These are phyloP conservation scores for Hyperoplus lanceolatus DNA, from an alignment of 2,797 vertebrate species.

Conservation along the genomic window DNA sequence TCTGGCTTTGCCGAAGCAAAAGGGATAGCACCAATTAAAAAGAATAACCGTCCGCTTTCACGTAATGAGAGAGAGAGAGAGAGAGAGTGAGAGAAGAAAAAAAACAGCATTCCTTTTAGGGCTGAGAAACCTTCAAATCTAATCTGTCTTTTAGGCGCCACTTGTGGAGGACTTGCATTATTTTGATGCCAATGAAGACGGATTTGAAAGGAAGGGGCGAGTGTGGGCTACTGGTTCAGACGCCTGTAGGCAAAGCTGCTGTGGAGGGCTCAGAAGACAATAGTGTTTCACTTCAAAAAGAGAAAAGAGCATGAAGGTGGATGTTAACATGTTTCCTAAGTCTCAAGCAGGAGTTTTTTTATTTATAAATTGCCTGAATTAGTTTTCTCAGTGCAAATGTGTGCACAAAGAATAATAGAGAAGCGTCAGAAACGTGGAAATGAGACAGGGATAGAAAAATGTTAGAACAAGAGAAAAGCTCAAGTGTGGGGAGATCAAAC, in stretches of 20 bases:
- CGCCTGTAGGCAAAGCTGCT: conserved; percentile 23
- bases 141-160: conserved; percentile 53
- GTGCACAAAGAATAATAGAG: conserved; percentile 7
- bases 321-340: conserved; percentile 17
- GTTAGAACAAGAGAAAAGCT: conserved; percentile 12
- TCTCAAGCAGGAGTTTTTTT: conserved; percentile 21
- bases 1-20: conserved; percentile 46
- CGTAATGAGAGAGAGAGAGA: too few species aligned
- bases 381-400: conserved; percentile 23
- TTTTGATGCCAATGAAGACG: conserved; percentile 55
- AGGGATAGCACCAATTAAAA: conserved; percentile 76
- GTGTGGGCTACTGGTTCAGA: neutral
- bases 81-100: neutral
- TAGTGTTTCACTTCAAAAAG: conserved; percentile 39
- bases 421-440: conserved; percentile 14
- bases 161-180: conserved; percentile 68
- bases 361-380: conserved; percentile 34
- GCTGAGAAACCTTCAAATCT: conserved; percentile 46
- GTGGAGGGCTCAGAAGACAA: conserved; percentile 40
- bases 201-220: conserved; percentile 22
- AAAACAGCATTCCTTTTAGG: conserved; percentile 33
- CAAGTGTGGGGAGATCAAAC: conserved; percentile 1
- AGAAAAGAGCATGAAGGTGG: conserved; percentile 24
- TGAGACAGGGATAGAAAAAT: conserved; percentile 7
- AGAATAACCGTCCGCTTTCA: conserved; percentile 60